Percentiles rank a stretch among this genome's conserved stretches.
These are phyloP conservation scores for Drosophila ogumai DNA, from an alignment of 1,140 invertebrate genomes.

Conservation along the genomic window DNA sequence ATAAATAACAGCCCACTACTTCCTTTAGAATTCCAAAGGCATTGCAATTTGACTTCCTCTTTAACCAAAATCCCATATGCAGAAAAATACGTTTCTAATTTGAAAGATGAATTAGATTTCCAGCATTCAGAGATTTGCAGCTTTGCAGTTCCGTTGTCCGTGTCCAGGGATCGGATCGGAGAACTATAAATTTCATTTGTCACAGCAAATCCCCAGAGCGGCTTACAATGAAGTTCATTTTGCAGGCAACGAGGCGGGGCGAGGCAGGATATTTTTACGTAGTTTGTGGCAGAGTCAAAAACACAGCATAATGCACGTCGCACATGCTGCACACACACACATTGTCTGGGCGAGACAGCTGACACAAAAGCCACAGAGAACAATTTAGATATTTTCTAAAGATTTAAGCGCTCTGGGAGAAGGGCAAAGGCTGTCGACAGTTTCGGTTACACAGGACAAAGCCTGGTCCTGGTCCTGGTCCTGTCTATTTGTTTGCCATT, in stretches of 20 bases:
- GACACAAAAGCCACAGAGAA: slow-evolving; percentile 80
- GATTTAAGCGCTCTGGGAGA: slow-evolving; percentile 67
- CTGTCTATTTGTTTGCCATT: slow-evolving; percentile 76
- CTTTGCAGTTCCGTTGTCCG: slow-evolving; percentile 55
- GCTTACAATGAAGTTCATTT: slow-evolving; percentile 78
- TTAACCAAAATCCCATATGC: slow-evolving; percentile 29
- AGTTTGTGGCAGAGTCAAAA: slow-evolving; percentile 81
- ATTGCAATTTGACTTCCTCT: slow-evolving; percentile 10
- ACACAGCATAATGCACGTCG: slow-evolving; percentile 78
- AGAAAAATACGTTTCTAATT: slow-evolving; percentile 72
- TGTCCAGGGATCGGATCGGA: slow-evolving; percentile 43
- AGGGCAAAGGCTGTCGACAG: slow-evolving; percentile 71
- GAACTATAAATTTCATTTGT: slow-evolving; percentile 82
- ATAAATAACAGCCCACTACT: neutral
- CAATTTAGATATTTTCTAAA: slow-evolving; percentile 82
- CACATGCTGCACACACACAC: slow-evolving; percentile 27
- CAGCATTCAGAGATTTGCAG: slow-evolving; percentile 67
- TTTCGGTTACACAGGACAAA: slow-evolving; percentile 43
- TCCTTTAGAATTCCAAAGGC: neutral
- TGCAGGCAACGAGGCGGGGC: slow-evolving; percentile 38
- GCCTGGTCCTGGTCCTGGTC: slow-evolving; percentile 8
- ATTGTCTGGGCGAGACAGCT: slow-evolving; percentile 71
- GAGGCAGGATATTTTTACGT: slow-evolving; percentile 69
- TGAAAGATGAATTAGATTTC: slow-evolving; percentile 81
- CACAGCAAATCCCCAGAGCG: slow-evolving; percentile 73